phyloP scores from a whole-genome alignment of 1,140 invertebrate genomes.

The Drosophila obscura region DNA sequence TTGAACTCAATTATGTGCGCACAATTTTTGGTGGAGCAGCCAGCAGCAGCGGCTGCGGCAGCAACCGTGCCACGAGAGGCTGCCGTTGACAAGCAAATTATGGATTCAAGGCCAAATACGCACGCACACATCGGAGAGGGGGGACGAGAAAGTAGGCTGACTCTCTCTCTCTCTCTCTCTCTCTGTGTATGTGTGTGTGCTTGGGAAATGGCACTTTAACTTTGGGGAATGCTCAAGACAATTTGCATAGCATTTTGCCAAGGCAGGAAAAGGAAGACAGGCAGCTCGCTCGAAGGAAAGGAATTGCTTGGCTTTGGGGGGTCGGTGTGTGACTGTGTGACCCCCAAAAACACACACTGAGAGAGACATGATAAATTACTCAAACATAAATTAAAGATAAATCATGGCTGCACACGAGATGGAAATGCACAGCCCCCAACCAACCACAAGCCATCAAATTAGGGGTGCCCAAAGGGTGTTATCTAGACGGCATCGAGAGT shows the following conservation, averaged over 20 bases:
- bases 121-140: conserved; percentile 22
- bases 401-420: conserved; percentile 56
- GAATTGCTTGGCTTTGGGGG: neutral
- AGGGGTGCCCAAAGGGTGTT: conserved; percentile 2
- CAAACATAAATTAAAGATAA: conserved; percentile 77
- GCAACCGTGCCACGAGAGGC: conserved; percentile 6
- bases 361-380: conserved; percentile 75
- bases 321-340: conserved; percentile 20
- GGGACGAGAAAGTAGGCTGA: neutral
- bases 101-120: conserved; percentile 72
- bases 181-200: conserved; percentile 5
- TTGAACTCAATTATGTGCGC: conserved; percentile 80
- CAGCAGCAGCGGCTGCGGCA: no score
- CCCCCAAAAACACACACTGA: conserved; percentile 30
- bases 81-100: conserved; percentile 80
- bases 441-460: conserved; percentile 26
- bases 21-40: conserved; percentile 56
- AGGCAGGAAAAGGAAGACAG: conserved; percentile 22
- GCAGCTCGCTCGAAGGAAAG: neutral
- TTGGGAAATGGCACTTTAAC: conserved; percentile 72
- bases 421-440: conserved; percentile 31
- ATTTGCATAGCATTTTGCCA: conserved; percentile 64
- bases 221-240: conserved; percentile 66
- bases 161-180: neutral
- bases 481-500: neutral